Evolutionary conservation across 2,888 invertebrate species (phyloP), one percentile per base, ranked within the genome.

Genomic region (Mimumesa dahlbomi): DNA sequence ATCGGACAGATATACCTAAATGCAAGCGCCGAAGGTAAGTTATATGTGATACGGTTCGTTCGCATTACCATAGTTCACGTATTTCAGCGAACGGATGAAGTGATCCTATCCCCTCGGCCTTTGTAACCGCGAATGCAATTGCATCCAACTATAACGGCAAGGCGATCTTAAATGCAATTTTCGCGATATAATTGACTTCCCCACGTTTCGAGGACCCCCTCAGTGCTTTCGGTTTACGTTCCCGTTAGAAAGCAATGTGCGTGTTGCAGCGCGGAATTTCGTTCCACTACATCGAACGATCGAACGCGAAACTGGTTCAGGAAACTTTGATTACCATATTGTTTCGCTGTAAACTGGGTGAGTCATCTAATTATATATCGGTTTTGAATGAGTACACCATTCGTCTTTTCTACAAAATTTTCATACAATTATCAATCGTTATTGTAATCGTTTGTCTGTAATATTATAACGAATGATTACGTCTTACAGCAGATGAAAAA

Each of bases 51-150:
- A 18, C 4, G 36, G 22, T 45, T 66, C 63, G 69, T 57, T 63
- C 42, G 57, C 66, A 64, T 69, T 69, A 54, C 57, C 48, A 64
- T 69, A 77, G 67, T 66, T 65, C n/a, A 66, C 59, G 59, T 36
- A 42, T 31, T n/a, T n/a, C 40, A 7, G 42, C 38, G 46, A 36
- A 13, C 52, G 29, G 61, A 45, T 45, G 58, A 38, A 40, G 43
- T 38, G 52, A 45, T 38, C 53, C 58, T 43, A 19, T 36, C 38
- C n/a, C 42, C 54, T 43, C 48, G 61, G 66, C 80, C 78, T 80
- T 78, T 80, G 80, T 77, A 75, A 69, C 78, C 75, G 43, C 74
- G 67, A 48, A 70, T 80, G 66, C 80, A 78, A 82, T 82, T 82
- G 82, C 82, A 82, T 78, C 75, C 59, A n/a, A 68, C 68, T 72